Evolutionary conservation across 2,888 invertebrate species (phyloP).

Genomic region (Mesorhabditis spiculigera): DNA sequence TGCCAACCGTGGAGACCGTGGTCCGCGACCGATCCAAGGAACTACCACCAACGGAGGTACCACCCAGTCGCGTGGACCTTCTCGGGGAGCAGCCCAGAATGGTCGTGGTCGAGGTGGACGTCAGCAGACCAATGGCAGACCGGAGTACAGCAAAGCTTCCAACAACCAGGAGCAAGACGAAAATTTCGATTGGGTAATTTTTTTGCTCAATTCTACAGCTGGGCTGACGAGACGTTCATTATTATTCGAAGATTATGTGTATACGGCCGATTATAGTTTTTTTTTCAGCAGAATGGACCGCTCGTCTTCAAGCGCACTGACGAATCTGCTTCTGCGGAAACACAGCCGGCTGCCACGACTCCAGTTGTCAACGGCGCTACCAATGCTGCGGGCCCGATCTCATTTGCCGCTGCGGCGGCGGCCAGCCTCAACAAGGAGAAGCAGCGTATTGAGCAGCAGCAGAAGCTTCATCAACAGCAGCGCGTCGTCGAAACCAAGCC

Average conservation of each 20-base stretch:
- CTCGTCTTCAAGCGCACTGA: slow-evolving; percentile 17
- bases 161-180: slow-evolving; percentile 17
- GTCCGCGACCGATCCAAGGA: slow-evolving; percentile 25
- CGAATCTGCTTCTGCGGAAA: background rate
- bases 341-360: slow-evolving; percentile 6
- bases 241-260: background rate
- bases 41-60: slow-evolving; percentile 12
- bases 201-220: background rate
- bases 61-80: background rate
- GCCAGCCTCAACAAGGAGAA: slow-evolving; percentile 30
- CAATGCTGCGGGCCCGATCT: slow-evolving; percentile 25
- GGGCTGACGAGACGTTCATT: background rate
- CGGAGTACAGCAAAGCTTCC: slow-evolving; percentile 11
- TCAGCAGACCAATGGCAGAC: slow-evolving; percentile 7
- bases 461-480: slow-evolving; percentile 8
- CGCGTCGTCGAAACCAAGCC: background rate
- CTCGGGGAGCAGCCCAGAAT: slow-evolving; percentile 10
- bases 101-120: slow-evolving; percentile 7
- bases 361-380: slow-evolving; percentile 11
- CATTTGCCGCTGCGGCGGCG: slow-evolving; percentile 38
- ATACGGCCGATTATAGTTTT: background rate
- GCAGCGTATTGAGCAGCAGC: slow-evolving; percentile 20
- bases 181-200: slow-evolving; percentile 21
- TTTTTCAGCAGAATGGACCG: slow-evolving; percentile 20
- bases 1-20: slow-evolving; percentile 19